Evolutionary conservation across 2,113 vertebrate genomes (phyloP), one percentile per base, ranked within the genome.

Genomic region (Gnathonemus longibarbis): DNA sequence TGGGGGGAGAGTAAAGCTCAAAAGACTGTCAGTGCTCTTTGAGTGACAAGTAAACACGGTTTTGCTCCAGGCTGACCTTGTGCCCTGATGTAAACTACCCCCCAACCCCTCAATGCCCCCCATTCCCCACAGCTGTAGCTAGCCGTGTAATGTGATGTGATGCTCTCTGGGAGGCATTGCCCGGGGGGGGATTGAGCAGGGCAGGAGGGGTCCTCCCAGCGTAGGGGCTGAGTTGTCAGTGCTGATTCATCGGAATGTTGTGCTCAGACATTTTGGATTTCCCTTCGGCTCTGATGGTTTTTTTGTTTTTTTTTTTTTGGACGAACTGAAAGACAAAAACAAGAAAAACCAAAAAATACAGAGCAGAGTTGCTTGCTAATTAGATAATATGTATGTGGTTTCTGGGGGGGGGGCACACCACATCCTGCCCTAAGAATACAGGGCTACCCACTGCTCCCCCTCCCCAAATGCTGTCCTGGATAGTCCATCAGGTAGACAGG

Each of bases 371-470:
- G 17, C 21, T 13, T n/a, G n/a, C 48, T 86, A 27, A 27, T 85
- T 53, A 5, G 85, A n/a, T 13, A 13, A 10, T 27, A 10, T 10
- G 0, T 31, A 27, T 45, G n/a, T 13, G 48, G 46, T 45, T 49
- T 8, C 2, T 45, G 3, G 10, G 45, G 45, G 84, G 17, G 83
- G 84, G 46, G 42, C 0, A 45, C 19, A 85, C 58, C 62, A 31
- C 10, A 70, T 31, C 62, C 10, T 91, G 92, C 94, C 93, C 95
- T 95, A 92, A 96, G 95, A 95, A 95, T 94, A 90, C 84, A 93
- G 90, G 24, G 17, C 31, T 70, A 2, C 45, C 45, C 39, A n/a
- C 56, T 35, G 17, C 58, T 24, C 21, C 42, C 4, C n/a, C 10
- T 39, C 31, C 53, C 87, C 35, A 85, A 90, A 93, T 93, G 91